phyloP scores from a whole-genome alignment of 2,113 vertebrate genomes.

The Porphyrio hochstetteri region DNA sequence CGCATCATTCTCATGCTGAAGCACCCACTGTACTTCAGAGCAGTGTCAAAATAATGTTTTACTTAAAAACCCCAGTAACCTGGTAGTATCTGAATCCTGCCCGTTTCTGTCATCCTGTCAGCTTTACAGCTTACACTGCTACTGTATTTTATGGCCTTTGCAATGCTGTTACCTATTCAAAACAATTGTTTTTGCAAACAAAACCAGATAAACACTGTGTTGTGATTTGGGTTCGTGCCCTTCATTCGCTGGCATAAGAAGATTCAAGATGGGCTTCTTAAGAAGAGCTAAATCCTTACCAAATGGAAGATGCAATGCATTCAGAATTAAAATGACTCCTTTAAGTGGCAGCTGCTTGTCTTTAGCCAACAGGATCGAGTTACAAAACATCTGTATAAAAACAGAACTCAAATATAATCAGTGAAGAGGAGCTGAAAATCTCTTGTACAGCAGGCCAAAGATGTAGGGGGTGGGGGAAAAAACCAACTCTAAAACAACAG shows the following conservation, averaged over 20 bases:
- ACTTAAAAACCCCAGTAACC: neutral
- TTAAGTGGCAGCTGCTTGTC: constrained; percentile 14
- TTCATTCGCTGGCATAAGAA: neutral
- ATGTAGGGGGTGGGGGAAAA: neutral
- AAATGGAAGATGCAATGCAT: neutral
- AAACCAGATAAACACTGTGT: neutral
- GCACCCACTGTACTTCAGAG: neutral
- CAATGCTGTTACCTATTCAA: neutral
- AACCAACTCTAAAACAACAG: neutral
- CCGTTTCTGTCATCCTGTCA: neutral
- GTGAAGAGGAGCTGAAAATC: neutral
- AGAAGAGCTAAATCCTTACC: neutral
- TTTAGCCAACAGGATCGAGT: neutral
- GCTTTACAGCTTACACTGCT: neutral
- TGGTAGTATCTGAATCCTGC: neutral
- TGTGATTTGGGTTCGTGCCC: neutral
- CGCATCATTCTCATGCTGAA: neutral
- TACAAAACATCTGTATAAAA: constrained; percentile 7
- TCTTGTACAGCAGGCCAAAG: neutral
- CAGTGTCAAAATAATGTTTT: neutral
- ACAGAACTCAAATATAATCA: neutral
- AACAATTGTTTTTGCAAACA: neutral
- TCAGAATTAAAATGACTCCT: neutral
- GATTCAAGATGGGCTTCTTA: neutral
- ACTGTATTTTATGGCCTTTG: neutral